phyloP scores from a whole-genome alignment of 2,113 vertebrate genomes.

The Pogona vitticeps region DNA sequence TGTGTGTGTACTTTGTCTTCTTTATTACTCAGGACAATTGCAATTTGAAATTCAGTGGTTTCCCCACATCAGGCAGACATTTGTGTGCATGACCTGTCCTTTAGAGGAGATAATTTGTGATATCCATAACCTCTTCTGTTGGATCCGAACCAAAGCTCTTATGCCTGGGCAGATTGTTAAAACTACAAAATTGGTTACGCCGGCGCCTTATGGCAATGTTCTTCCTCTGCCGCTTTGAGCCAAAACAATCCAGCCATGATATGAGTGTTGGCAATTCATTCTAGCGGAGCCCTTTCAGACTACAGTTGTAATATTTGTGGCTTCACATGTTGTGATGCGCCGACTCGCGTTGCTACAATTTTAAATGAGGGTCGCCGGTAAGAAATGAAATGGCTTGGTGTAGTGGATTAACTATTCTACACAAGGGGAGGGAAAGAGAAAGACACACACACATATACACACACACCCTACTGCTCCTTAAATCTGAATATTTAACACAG shows the following conservation, averaged over 20 bases:
- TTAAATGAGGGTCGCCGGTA: conserved; percentile 40
- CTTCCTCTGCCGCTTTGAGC: background rate
- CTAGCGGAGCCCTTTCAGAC: conserved; percentile 1
- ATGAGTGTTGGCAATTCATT: background rate
- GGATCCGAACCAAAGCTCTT: background rate
- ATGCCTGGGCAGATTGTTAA: background rate
- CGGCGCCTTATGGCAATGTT: background rate
- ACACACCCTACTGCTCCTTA: conserved; percentile 43
- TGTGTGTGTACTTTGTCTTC: background rate
- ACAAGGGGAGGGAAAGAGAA: background rate
- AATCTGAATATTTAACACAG: conserved; percentile 78
- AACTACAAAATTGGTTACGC: background rate
- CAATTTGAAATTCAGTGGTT: conserved; percentile 17
- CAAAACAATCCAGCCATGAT: background rate
- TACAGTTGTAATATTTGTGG: background rate
- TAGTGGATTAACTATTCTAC: conserved; percentile 44
- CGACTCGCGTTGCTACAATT: conserved; percentile 27
- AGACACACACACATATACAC: background rate
- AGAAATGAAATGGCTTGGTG: conserved; percentile 57
- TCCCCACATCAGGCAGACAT: background rate
- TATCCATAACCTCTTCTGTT: background rate
- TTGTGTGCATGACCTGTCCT: background rate
- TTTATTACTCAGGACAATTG: background rate
- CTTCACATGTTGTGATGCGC: background rate
- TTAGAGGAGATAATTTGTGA: background rate